These are phyloP conservation scores for Sarcophaga subvicina DNA, from an alignment of 2,888 invertebrate genomes.

Conservation along the genomic window DNA sequence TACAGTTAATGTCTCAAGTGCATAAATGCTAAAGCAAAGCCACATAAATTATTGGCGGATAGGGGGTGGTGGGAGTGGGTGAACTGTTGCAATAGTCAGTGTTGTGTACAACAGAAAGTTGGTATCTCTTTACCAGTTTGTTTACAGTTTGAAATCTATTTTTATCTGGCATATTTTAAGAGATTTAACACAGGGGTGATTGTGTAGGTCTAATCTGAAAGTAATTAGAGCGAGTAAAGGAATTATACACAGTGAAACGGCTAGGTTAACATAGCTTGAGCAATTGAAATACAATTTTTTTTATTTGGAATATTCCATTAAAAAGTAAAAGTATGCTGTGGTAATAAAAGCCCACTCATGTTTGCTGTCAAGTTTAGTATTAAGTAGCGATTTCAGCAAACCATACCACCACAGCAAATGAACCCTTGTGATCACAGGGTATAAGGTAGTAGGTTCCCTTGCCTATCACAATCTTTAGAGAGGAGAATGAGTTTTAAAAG, in stretches of 20 bases:
- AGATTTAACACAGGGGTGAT: background rate
- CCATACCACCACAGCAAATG: too few relatives aligned
- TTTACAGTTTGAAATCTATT: background rate
- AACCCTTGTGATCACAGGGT: too few relatives aligned
- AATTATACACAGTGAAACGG: too few relatives aligned
- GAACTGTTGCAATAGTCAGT: too few relatives aligned
- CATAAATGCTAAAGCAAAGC: constrained; percentile 37
- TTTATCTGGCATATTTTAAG: background rate
- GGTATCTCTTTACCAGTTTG: background rate
- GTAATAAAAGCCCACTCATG: background rate
- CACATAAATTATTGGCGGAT: constrained; percentile 44
- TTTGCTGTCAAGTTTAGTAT: too few relatives aligned
- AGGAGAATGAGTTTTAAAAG: too few relatives aligned
- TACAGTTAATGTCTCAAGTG: constrained; percentile 55
- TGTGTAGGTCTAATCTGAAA: background rate
- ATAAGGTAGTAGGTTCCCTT: too few relatives aligned
- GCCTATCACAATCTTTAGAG: too few relatives aligned
- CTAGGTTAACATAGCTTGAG: too few relatives aligned
- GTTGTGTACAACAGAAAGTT: background rate
- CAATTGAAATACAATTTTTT: too few relatives aligned
- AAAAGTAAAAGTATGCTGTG: constrained; percentile 14
- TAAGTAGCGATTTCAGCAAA: too few relatives aligned
- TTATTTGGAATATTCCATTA: too few relatives aligned
- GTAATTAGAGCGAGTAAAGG: constrained; percentile 23
- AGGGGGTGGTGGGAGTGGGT: background rate